phyloP scores from a whole-genome alignment of 2,113 vertebrate species.

The Pungitius pungitius region DNA sequence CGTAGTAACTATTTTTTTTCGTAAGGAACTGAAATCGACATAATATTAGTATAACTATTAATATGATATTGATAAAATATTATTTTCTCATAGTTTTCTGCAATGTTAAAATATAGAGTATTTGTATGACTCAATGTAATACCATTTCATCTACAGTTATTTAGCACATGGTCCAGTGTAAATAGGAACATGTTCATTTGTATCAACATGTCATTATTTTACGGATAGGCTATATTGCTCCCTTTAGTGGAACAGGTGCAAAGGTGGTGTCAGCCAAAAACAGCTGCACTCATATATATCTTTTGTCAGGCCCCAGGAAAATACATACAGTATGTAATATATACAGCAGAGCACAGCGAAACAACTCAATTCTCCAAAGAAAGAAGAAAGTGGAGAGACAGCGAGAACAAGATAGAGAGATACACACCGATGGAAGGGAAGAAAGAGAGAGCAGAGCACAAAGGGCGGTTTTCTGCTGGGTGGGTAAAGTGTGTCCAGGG shows the following conservation, averaged over 20 bases:
- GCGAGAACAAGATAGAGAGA: slow-evolving; percentile 58
- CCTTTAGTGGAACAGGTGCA: slow-evolving; percentile 56
- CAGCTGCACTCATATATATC: slow-evolving; percentile 55
- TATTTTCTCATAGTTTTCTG: slow-evolving; percentile 6
- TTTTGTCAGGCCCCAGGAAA: slow-evolving; percentile 59
- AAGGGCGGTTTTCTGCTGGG: slow-evolving; percentile 69
- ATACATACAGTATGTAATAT: slow-evolving; percentile 71
- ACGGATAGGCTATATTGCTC: slow-evolving; percentile 40
- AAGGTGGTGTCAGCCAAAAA: slow-evolving; percentile 69
- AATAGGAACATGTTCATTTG: slow-evolving; percentile 24
- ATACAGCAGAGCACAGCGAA: slow-evolving; percentile 73
- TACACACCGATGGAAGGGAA: slow-evolving; percentile 35
- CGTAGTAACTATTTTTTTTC: neutral
- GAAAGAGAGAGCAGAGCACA: slow-evolving; percentile 43
- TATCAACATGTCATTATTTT: slow-evolving; percentile 42
- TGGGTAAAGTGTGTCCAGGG: slow-evolving; percentile 77
- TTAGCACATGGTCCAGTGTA: slow-evolving; percentile 23
- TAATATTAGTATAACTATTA: neutral
- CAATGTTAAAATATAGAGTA: neutral
- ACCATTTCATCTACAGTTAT: slow-evolving; percentile 10
- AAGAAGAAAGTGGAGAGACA: slow-evolving; percentile 59
- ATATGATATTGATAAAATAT: neutral
- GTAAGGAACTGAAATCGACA: neutral
- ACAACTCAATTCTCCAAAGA: slow-evolving; percentile 65
- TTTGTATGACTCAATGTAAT: slow-evolving; percentile 18